Conservation (phyloP, 1,140 invertebrate species). For the Schlechtendalia chinensis region DNA sequence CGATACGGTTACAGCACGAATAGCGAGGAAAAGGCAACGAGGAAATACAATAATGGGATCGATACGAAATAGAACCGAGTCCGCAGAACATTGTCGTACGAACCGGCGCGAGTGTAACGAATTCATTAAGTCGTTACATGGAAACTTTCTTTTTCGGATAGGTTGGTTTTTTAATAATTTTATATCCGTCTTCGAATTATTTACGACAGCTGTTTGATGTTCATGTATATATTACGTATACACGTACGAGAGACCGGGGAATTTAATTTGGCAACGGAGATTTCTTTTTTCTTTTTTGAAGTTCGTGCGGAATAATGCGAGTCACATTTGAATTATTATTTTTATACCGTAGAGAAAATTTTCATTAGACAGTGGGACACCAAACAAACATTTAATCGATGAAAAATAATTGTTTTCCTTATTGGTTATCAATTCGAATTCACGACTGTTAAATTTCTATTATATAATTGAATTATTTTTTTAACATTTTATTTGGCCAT, state of each 20-base stretch:
- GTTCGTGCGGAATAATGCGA: background rate
- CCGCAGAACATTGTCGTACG: background rate
- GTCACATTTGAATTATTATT: background rate
- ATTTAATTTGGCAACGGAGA: background rate
- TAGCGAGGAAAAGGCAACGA: background rate
- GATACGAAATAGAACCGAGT: background rate
- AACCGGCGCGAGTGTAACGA: background rate
- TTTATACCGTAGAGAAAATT: background rate
- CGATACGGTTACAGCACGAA: background rate
- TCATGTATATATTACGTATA: too few species aligned
- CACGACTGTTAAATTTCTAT: too few species aligned
- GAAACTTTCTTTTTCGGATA: conserved; percentile 12
- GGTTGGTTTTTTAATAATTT: background rate
- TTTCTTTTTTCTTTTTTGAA: background rate
- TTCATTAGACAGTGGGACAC: background rate
- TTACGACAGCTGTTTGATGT: background rate
- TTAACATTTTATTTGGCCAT: too few species aligned
- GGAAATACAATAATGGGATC: background rate
- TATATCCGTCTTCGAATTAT: background rate
- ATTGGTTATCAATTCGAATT: too few species aligned
- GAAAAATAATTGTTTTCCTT: too few species aligned
- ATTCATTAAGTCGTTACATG: background rate
- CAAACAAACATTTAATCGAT: background rate
- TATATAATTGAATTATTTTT: too few species aligned
- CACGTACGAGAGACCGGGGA: too few species aligned